A percentile compares a stretch with the other conserved stretches of the same genome.
Conservation (phyloP, 2,888 invertebrate species). For the Cosmia pyralina region DNA sequence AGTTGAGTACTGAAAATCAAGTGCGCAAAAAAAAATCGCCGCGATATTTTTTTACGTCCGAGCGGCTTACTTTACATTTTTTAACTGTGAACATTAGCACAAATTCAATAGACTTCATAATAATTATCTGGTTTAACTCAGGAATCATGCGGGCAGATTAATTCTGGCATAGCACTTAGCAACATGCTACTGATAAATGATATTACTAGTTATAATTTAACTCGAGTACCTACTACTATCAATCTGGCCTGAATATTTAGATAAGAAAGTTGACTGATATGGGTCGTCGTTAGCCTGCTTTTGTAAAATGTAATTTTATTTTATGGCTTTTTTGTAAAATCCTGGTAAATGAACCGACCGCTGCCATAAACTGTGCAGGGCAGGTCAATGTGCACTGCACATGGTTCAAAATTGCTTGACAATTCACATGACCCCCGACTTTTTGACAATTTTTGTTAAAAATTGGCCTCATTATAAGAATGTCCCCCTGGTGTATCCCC, state of each 20-base stretch:
- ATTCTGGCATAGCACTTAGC: slow-evolving; percentile 4
- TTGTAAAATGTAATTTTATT: slow-evolving; percentile 9
- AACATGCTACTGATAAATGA: slow-evolving; percentile 22
- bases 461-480: too few species aligned
- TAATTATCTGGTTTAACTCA: not conserved
- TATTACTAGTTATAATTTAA: slow-evolving; percentile 36
- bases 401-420: not conserved
- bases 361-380: too few species aligned
- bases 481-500: too few species aligned
- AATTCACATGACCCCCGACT: not conserved
- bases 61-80: slow-evolving; percentile 1
- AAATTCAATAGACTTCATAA: slow-evolving; percentile 13
- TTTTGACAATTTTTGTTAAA: too few species aligned
- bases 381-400: not conserved
- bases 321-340: too few species aligned
- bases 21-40: too few species aligned
- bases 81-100: slow-evolving; percentile 3
- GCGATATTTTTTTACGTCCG: too few species aligned
- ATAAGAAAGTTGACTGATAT: slow-evolving; percentile 21
- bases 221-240: slow-evolving; percentile 38
- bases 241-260: slow-evolving; percentile 41
- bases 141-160: slow-evolving; percentile 30
- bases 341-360: too few species aligned
- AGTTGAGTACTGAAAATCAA: too few species aligned
- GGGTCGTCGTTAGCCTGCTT: not conserved